These are phyloP conservation scores for Gadopsis bispinosus DNA, from an alignment of 2,797 vertebrate genomes.

Conservation along the genomic window DNA sequence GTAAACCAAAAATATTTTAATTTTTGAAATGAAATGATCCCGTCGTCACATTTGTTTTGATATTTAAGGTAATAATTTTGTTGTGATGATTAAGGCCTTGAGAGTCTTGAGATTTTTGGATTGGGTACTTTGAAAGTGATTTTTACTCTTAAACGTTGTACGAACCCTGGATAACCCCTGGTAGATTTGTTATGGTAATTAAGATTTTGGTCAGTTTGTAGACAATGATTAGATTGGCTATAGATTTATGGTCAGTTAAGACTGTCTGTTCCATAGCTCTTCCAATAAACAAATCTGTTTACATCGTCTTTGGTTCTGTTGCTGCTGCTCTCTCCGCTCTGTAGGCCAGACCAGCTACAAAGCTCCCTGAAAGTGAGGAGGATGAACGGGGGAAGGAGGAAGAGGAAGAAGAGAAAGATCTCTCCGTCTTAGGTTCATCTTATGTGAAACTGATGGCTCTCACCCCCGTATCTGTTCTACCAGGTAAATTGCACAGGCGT, in stretches of 20 bases:
- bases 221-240: not conserved
- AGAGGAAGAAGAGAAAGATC: constrained; percentile 84
- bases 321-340: constrained; percentile 9
- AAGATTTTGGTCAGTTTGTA: not conserved
- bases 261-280: not conserved
- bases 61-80: no score
- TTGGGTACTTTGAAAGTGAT: no score
- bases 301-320: not conserved
- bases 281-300: not conserved
- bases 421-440: constrained; percentile 89
- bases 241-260: not conserved
- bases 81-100: no score
- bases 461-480: constrained; percentile 82
- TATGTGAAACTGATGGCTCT: constrained; percentile 90
- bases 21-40: no score
- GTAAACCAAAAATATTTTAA: no score
- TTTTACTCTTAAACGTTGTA: no score
- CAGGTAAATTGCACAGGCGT: constrained; percentile 82
- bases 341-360: constrained; percentile 87
- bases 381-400: constrained; percentile 62
- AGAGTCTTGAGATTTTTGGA: no score
- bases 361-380: constrained; percentile 68
- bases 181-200: no score
- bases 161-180: no score
- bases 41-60: no score